Evolutionary conservation across 1,140 invertebrate species (phyloP).

Genomic region (Coenobita brevimanus): DNA sequence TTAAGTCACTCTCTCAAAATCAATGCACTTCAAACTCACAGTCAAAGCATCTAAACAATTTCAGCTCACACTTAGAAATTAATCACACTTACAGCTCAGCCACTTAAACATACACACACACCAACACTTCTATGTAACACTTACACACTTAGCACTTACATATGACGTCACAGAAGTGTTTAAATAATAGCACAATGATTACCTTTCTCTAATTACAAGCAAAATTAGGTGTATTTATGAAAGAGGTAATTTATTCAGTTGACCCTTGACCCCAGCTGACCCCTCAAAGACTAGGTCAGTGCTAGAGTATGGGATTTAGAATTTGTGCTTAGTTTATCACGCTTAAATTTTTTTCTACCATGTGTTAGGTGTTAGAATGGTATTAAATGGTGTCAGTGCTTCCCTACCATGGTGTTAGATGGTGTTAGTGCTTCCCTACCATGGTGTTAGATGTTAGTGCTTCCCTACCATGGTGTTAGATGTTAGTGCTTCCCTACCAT

Average conservation of each 20-base stretch:
- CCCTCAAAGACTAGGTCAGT: background rate
- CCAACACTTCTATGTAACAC: too few relatives aligned
- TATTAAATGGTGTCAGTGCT: background rate
- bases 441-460: background rate
- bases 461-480: background rate
- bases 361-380: background rate
- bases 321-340: background rate
- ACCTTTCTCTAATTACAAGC: background rate
- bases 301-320: background rate
- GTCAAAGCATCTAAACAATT: too few relatives aligned
- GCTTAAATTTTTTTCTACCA: too few relatives aligned
- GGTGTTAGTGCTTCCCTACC: background rate
- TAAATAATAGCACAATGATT: too few relatives aligned
- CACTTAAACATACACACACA: too few relatives aligned
- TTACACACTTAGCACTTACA: too few relatives aligned
- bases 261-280: background rate
- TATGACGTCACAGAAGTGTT: too few relatives aligned
- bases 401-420: slow-evolving; percentile 16
- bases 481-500: too few relatives aligned
- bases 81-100: too few relatives aligned
- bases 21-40: too few relatives aligned
- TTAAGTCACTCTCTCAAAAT: too few relatives aligned
- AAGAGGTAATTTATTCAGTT: background rate
- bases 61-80: too few relatives aligned
- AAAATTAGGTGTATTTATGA: background rate